Percentiles rank a stretch among this genome's conserved stretches.
These are phyloP conservation scores for Catharus minimus DNA, from an alignment of 2,113 vertebrate species.

Conservation along the genomic window DNA sequence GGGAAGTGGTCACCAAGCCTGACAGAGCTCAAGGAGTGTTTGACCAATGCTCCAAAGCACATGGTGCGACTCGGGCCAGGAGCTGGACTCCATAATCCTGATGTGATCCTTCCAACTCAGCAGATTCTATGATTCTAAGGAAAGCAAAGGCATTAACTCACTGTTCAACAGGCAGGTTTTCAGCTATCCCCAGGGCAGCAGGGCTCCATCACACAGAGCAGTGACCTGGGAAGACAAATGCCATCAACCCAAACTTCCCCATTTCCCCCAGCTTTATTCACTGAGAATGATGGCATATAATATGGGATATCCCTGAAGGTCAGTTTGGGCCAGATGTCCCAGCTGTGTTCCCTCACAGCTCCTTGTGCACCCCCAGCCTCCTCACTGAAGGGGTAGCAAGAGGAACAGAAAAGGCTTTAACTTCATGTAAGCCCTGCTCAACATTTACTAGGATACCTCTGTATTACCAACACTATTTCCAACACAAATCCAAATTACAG, in stretches of 20 bases:
- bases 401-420: neutral
- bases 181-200: neutral
- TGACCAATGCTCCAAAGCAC: fast-evolving
- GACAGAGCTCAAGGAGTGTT: fast-evolving
- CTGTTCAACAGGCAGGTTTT: neutral
- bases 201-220: neutral
- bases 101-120: neutral
- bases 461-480: neutral
- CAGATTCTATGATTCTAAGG: neutral
- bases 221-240: neutral
- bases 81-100: neutral
- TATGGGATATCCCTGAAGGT: neutral
- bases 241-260: neutral
- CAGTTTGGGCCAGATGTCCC: neutral
- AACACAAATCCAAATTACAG: neutral
- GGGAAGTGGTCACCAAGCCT: neutral
- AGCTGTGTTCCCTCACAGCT: neutral
- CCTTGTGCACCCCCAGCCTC: neutral
- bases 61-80: neutral
- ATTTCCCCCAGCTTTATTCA: neutral
- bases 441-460: neutral
- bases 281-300: neutral
- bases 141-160: neutral
- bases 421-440: neutral
- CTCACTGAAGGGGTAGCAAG: neutral